A percentile compares a stretch with the other conserved stretches of the same genome.
Conservation (phyloP, 2,113 vertebrate genomes). For the Eubucco bourcierii region DNA sequence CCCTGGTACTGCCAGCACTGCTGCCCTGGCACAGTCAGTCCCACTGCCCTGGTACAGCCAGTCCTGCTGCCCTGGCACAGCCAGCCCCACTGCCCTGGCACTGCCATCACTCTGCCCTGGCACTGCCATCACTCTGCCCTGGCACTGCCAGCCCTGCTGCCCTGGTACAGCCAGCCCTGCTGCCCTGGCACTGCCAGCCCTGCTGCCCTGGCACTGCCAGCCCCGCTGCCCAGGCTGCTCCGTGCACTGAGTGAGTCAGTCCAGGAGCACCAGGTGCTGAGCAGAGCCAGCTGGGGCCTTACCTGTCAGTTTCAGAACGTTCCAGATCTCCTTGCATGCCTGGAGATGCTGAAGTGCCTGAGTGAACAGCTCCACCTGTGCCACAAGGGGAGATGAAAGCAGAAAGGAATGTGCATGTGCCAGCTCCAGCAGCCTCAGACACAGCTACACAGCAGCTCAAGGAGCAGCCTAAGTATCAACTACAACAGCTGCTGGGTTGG, state of each 20-base stretch:
- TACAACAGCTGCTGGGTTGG: not conserved
- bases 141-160: not conserved
- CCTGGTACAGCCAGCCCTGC: not conserved
- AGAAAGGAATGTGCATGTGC: not conserved
- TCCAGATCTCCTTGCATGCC: constrained; percentile 85
- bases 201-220: not conserved
- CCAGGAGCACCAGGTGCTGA: not conserved
- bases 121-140: too few species aligned
- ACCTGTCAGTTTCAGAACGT: constrained; percentile 86
- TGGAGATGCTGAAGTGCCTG: constrained; percentile 82
- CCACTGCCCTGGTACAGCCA: not conserved
- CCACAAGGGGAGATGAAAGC: constrained; percentile 31
- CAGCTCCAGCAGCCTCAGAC: not conserved
- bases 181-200: not conserved
- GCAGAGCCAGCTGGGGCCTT: not conserved
- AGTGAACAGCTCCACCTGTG: constrained; percentile 78
- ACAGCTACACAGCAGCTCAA: not conserved
- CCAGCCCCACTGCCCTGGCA: not conserved
- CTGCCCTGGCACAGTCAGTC: not conserved
- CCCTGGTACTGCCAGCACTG: too few species aligned
- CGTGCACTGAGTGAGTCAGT: not conserved
- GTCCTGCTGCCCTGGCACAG: not conserved
- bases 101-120: too few species aligned
- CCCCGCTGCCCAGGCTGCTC: not conserved
- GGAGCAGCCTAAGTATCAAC: not conserved